Base-by-base conservation (phyloP, 1,140 invertebrate species). In the Trigoniulus corallinus region DNA sequence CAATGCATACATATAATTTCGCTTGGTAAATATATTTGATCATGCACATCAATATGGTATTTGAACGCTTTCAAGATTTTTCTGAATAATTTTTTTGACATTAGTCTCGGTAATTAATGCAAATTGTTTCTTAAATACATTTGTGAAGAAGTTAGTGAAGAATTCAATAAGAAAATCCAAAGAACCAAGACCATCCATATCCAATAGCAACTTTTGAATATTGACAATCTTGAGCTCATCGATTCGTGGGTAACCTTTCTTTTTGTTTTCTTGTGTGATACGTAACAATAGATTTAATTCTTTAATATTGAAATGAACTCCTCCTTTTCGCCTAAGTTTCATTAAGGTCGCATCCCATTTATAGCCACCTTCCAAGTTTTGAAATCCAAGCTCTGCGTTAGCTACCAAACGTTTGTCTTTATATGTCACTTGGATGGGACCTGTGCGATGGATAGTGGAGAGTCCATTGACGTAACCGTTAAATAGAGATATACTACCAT, bases 131-230 rank as follows among this genome's bases (percentile, higher is more conserved):
- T 50, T 50, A 21, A 50, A 50, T 21, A 24, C 49, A 50, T 50
- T 50, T 23, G 41, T 12, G 25, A 50, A 12, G 45, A 24, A 7
- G 21, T 47, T 47, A 3, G 49, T 25, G 7, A 25, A 2, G 20
- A 48, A 50, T 29, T 50, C 49, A 3, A 50, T 7, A 20, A 47
- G 2, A 44, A 24, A 42, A 29, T 50, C 49, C 3, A 48, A 3
- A 7, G 18, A 45, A 25, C 49, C 49, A 10, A 50, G 49, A 3
- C 49, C 49, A 50, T 50, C 49, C 3, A 50, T 40, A 47, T 50
- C 49, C 18, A 47, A 3, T 7, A 20, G 18, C 20, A 50, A 12
- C 25, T 49, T 26, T 22, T 29, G 20, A 3, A 49, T 24, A 22
- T 49, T 26, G n/a, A 4, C 26, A 10, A 50, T 23, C 22, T 48